A percentile compares a stretch with the other conserved stretches of the same genome.
Conservation (phyloP, 1,140 invertebrate species). For the Dinothrombium tinctorium region DNA sequence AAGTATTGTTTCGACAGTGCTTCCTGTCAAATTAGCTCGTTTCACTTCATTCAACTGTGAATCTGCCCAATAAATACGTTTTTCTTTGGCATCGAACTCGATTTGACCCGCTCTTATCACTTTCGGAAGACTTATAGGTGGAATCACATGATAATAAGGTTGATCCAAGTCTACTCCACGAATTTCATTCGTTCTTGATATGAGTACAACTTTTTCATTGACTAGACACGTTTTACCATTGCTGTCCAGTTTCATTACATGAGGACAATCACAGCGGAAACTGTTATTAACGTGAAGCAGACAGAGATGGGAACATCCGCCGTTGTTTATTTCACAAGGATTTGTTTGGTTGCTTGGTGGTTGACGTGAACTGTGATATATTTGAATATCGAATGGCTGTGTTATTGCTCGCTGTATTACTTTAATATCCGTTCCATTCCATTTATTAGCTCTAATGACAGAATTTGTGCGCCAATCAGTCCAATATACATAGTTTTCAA, state of each 20-base stretch:
- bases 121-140: conserved; percentile 36
- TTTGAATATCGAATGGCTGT: conserved; percentile 62
- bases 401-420: conserved; percentile 33
- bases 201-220: conserved; percentile 48
- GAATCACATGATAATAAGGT: conserved; percentile 48
- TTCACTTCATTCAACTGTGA: conserved; percentile 45
- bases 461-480: conserved; percentile 74
- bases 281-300: conserved; percentile 32
- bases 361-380: conserved; percentile 53
- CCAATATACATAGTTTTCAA: conserved; percentile 67
- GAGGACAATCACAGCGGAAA: conserved; percentile 45
- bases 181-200: conserved; percentile 46
- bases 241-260: conserved; percentile 40
- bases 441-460: conserved; percentile 40
- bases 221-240: conserved; percentile 39
- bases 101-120: conserved; percentile 32
- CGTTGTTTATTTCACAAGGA: conserved; percentile 31
- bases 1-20: conserved; percentile 39
- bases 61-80: conserved; percentile 54
- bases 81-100: conserved; percentile 37
- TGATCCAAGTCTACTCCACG: conserved; percentile 50
- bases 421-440: conserved; percentile 31
- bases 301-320: conserved; percentile 37
- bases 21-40: conserved; percentile 36
- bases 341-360: conserved; percentile 25